Evolutionary conservation across 2,113 vertebrate species (phyloP), one percentile per base, ranked within the genome.

Genomic region (Ceyx melanurus): DNA sequence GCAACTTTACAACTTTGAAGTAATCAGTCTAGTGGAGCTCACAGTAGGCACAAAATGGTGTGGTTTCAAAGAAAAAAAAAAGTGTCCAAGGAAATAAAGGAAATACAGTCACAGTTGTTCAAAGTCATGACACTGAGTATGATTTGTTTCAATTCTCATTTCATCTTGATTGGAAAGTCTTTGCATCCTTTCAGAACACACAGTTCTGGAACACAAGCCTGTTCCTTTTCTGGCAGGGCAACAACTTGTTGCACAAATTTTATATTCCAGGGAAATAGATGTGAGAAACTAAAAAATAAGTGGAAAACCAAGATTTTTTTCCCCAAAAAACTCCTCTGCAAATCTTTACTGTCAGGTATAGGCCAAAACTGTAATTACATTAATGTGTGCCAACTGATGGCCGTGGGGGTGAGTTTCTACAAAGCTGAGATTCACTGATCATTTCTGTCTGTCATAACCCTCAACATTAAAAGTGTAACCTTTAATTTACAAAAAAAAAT

Each of bases 1-100:
- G 29, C 51, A 92, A 54, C 53, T 90, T 95, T 83, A 54, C 21
- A 89, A 40, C 22, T 92, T 92, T 58, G 68, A 93, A 93, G 50
- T 67, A 88, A 37, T 37, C 37, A 88, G 54, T 90, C 25, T 89
- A 82, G 45, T 77, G 51, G 35, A 93, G 53, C 28, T 91, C 64
- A 76, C 25, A 74, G 7, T 26, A 88, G 45, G 67, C 45, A 84
- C 10, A 88, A 92, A 90, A 81, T 78, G 3, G 29, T 48, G 45
- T 70, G 28, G 9, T 75, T 75, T 56, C 15, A 87, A 89, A 62
- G 4, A 14, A 62, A 19, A 66, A 50, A 31, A 13, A 11, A 37
- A 4, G 40, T 51, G 5, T 78, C 23, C 6, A 64, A 37, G 11
- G 35, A 79, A 92, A 62, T 80, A 65, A 64, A 37, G 10, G 40